phyloP scores from a whole-genome alignment of 1,140 invertebrate genomes.

The Piezodorus guildinii region DNA sequence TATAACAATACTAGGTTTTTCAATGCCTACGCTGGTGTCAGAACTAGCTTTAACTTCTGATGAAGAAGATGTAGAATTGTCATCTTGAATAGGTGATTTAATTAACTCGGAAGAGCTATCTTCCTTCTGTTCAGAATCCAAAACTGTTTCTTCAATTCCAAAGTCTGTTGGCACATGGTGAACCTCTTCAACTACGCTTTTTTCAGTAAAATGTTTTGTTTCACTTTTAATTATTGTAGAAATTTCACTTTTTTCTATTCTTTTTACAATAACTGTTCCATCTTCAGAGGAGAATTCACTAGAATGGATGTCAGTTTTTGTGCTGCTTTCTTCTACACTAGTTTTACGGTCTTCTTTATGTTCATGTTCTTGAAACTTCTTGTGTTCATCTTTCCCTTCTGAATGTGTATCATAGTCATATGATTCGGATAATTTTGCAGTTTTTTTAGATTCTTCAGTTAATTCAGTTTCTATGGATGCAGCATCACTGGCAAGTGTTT shows the following conservation, averaged over 20 bases:
- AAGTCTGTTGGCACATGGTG: not conserved
- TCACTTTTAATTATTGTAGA: constrained; percentile 8
- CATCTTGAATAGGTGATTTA: constrained; percentile 34
- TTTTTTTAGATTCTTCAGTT: not conserved
- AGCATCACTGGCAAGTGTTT: not conserved
- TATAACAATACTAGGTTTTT: constrained; percentile 31
- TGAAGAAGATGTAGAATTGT: constrained; percentile 30
- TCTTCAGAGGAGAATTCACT: constrained; percentile 29
- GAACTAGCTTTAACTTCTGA: constrained; percentile 30
- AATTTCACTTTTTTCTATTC: constrained; percentile 13
- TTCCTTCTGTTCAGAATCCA: not conserved
- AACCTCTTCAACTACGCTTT: not conserved
- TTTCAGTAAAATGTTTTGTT: constrained; percentile 20
- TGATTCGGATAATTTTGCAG: constrained; percentile 10
- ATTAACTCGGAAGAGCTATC: constrained; percentile 20
- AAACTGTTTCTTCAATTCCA: not conserved
- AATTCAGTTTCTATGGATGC: not conserved
- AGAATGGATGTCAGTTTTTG: constrained; percentile 29
- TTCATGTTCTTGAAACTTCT: constrained; percentile 12
- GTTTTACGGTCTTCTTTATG: constrained; percentile 19
- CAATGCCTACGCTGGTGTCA: not conserved
- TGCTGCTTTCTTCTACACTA: constrained; percentile 16
- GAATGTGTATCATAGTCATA: constrained; percentile 5
- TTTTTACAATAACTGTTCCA: constrained; percentile 23
- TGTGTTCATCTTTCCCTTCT: not conserved